These are phyloP conservation scores for Ceratoteleas bidentatus DNA, from an alignment of 1,140 invertebrate genomes.

Conservation along the genomic window DNA sequence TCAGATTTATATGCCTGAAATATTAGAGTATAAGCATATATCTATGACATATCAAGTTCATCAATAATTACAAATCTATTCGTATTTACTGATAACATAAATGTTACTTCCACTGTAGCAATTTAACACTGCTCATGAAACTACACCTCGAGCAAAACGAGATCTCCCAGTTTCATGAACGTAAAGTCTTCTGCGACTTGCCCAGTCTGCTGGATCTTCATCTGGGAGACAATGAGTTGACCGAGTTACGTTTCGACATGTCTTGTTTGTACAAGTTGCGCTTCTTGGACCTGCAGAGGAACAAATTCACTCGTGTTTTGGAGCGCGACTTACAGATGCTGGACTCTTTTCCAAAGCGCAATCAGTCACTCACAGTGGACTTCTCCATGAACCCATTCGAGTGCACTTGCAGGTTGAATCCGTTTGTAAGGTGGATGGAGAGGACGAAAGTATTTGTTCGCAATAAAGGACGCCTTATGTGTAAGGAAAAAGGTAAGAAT, in stretches of 20 bases:
- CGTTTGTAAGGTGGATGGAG: slow-evolving; percentile 85
- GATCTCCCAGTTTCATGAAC: slow-evolving; percentile 85
- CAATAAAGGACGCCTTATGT: slow-evolving; percentile 83
- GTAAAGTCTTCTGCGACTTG: slow-evolving; percentile 87
- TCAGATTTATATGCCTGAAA: no score
- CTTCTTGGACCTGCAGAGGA: slow-evolving; percentile 87
- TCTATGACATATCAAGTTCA: neutral
- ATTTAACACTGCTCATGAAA: slow-evolving; percentile 85
- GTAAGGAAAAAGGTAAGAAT: slow-evolving; percentile 70
- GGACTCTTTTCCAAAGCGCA: slow-evolving; percentile 82
- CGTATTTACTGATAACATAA: neutral
- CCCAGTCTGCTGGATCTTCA: slow-evolving; percentile 86
- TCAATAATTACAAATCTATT: slow-evolving; percentile 5
- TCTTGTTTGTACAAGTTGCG: slow-evolving; percentile 85
- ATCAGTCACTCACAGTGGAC: slow-evolving; percentile 85
- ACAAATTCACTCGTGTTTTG: slow-evolving; percentile 84
- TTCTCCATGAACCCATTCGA: slow-evolving; percentile 86
- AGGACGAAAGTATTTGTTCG: slow-evolving; percentile 84
- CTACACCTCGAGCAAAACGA: slow-evolving; percentile 91
- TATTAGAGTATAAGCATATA: no score
- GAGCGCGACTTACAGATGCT: slow-evolving; percentile 83
- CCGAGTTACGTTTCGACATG: slow-evolving; percentile 85
- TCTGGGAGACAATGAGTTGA: slow-evolving; percentile 85
- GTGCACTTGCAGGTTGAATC: slow-evolving; percentile 85
- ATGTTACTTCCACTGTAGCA: slow-evolving; percentile 73